Conservation (phyloP, 2,797 vertebrate genomes). For the Sarcophilus harrisii region DNA sequence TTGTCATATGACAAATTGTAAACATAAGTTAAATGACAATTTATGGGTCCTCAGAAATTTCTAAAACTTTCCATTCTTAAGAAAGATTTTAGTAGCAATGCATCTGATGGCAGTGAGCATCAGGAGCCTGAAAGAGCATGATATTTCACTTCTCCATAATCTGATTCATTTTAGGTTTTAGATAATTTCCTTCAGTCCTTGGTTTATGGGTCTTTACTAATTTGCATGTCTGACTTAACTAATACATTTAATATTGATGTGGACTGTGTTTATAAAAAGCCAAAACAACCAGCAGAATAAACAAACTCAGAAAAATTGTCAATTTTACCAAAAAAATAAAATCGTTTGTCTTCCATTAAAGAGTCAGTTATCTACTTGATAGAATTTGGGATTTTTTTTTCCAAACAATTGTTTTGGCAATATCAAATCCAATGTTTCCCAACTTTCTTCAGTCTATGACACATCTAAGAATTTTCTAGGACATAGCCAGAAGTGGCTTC, state of each 20-base stretch:
- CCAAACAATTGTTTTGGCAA: conserved; percentile 51
- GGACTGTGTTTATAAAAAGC: conserved; percentile 73
- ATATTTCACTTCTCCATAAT: conserved; percentile 48
- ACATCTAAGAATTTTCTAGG: background rate
- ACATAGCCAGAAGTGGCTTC: background rate
- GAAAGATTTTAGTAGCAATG: conserved; percentile 1
- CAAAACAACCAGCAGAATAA: conserved; percentile 64
- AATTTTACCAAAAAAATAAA: conserved; percentile 31
- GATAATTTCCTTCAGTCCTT: conserved; percentile 52
- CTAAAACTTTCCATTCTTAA: conserved; percentile 1
- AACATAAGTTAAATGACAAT: background rate
- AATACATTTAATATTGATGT: conserved; percentile 48
- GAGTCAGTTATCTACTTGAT: conserved; percentile 17
- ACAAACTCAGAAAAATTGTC: background rate
- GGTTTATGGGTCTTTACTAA: conserved; percentile 59
- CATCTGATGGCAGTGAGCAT: conserved; percentile 78
- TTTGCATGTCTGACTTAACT: conserved; percentile 73
- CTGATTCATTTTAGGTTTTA: conserved; percentile 46
- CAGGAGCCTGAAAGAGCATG: conserved; percentile 65
- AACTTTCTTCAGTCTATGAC: conserved; percentile 25
- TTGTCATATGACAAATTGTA: background rate
- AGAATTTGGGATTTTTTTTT: background rate
- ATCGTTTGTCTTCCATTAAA: conserved; percentile 26
- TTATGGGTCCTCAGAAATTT: background rate
- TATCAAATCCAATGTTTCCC: conserved; percentile 62